phyloP scores from a whole-genome alignment of 2,888 invertebrate genomes.

The Bembecia ichneumoniformis region DNA sequence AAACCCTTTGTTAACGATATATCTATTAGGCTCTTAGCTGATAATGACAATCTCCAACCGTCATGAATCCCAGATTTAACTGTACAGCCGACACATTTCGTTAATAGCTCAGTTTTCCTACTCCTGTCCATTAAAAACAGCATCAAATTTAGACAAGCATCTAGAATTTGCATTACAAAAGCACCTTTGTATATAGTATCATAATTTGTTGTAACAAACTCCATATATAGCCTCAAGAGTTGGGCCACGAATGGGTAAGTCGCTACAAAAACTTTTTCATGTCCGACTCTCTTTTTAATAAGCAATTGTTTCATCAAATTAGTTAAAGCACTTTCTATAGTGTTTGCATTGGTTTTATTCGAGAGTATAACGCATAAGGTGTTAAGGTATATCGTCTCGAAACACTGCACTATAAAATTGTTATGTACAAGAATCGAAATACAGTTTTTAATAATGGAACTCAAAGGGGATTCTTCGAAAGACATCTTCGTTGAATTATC shows the following conservation, averaged over 20 bases:
- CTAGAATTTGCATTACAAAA: conserved; percentile 23
- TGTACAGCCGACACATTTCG: conserved; percentile 50
- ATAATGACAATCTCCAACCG: conserved; percentile 37
- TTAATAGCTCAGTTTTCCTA: conserved; percentile 27
- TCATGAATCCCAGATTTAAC: conserved; percentile 45
- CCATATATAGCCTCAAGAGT: conserved; percentile 40
- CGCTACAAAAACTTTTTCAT: conserved; percentile 22
- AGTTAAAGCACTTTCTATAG: conserved; percentile 29
- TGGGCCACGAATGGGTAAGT: conserved; percentile 49
- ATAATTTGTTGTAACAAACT: conserved; percentile 22
- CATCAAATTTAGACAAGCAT: conserved; percentile 33
- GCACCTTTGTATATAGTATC: conserved; percentile 11
- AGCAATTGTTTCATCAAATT: conserved; percentile 31
- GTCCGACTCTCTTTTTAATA: conserved; percentile 35
- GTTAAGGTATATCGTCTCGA: conserved; percentile 44
- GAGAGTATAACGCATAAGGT: conserved; percentile 36
- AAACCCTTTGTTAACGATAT: conserved; percentile 20
- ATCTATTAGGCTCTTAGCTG: conserved; percentile 34
- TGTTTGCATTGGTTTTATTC: conserved; percentile 16
- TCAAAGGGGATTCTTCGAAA: conserved; percentile 29
- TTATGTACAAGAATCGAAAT: conserved; percentile 31
- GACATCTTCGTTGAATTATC: conserved; percentile 35
- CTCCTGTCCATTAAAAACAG: conserved; percentile 29
- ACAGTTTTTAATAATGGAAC: conserved; percentile 19
- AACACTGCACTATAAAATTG: conserved; percentile 36